Evolutionary conservation across 2,113 vertebrate species (phyloP).

Genomic region (Anthoscopus minutus): DNA sequence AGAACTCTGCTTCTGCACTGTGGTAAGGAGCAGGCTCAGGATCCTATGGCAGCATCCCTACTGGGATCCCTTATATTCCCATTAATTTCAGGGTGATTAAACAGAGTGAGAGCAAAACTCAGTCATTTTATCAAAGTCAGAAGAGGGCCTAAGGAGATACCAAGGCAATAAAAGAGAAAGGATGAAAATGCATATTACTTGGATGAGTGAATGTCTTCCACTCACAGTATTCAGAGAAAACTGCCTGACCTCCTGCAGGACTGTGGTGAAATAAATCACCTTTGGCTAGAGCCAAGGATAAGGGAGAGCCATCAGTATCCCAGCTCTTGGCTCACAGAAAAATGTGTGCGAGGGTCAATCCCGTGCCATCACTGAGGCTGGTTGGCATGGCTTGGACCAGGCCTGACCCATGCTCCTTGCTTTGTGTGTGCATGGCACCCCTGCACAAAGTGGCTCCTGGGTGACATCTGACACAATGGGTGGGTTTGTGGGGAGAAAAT

Average conservation of each 20-base stretch:
- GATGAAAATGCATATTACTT: background rate
- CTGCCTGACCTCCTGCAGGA: background rate
- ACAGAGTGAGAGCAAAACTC: background rate
- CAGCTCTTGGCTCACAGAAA: background rate
- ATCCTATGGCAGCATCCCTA: background rate
- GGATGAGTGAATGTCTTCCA: background rate
- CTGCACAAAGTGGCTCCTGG: background rate
- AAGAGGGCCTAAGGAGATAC: background rate
- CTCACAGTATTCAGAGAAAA: background rate
- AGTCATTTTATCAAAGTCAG: background rate
- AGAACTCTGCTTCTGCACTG: background rate
- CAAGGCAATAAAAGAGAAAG: background rate
- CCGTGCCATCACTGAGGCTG: rapidly evolving
- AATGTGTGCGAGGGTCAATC: rapidly evolving
- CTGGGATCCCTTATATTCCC: background rate
- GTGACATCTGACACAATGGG: background rate
- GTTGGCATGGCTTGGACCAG: background rate
- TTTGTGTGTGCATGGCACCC: background rate
- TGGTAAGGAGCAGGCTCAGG: background rate
- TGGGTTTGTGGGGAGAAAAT: background rate
- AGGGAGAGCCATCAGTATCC: background rate
- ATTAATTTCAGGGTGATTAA: background rate
- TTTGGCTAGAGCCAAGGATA: background rate
- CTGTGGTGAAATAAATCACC: background rate
- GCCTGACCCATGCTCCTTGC: background rate